Evolutionary conservation across 2,113 vertebrate genomes (phyloP).

Genomic region (Tachuris rubrigastra): DNA sequence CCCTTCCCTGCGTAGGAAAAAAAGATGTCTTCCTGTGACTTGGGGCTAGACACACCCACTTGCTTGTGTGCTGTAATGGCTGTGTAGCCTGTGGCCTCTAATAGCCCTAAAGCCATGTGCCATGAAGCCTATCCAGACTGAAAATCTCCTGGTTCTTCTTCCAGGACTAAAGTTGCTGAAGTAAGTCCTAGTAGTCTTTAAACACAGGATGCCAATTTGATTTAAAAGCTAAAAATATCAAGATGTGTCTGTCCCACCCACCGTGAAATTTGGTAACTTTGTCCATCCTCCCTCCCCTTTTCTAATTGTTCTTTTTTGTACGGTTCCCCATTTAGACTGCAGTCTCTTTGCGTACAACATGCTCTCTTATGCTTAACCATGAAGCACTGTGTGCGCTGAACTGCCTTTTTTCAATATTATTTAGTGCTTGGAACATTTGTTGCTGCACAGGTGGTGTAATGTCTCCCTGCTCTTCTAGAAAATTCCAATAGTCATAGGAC

Average conservation of each 20-base stretch:
- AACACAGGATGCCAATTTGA: background rate
- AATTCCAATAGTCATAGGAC: background rate
- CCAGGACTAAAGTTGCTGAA: background rate
- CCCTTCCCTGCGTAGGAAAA: background rate
- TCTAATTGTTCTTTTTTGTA: background rate
- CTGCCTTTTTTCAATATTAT: background rate
- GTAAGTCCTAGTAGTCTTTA: background rate
- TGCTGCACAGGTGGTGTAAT: background rate
- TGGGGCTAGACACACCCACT: background rate
- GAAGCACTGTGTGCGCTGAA: background rate
- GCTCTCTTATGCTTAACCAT: background rate
- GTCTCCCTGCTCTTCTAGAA: constrained; percentile 17
- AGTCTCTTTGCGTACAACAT: background rate
- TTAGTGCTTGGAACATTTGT: background rate
- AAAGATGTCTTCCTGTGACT: background rate
- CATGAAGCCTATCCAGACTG: background rate
- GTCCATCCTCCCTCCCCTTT: background rate
- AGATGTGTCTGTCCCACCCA: background rate
- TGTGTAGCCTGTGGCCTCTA: background rate
- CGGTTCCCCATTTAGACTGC: background rate
- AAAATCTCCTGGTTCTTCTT: background rate
- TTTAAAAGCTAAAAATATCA: background rate
- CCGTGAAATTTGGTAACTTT: background rate
- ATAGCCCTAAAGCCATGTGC: background rate
- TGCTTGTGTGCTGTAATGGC: background rate